Conservation (phyloP, 2,888 invertebrate species). For the Andrena hattorfiana region DNA sequence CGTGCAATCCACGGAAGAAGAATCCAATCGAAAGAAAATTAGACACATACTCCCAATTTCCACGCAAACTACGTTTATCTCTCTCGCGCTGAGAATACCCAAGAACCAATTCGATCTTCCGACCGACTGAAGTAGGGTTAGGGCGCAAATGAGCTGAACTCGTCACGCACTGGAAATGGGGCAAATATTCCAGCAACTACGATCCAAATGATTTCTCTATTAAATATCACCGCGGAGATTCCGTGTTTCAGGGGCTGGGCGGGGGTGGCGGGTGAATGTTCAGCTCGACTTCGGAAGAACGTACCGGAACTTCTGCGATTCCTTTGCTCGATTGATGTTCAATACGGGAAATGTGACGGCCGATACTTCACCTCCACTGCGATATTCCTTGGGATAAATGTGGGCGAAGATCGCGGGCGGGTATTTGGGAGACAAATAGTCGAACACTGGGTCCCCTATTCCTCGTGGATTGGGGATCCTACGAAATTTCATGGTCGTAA, state of each 20-base stretch:
- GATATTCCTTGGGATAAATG: slow-evolving; percentile 76
- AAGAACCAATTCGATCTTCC: no score
- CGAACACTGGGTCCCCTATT: slow-evolving; percentile 56
- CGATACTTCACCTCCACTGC: slow-evolving; percentile 72
- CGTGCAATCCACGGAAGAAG: no score
- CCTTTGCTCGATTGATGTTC: slow-evolving; percentile 73
- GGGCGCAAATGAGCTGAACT: background rate
- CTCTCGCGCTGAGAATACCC: no score
- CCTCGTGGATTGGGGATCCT: slow-evolving; percentile 57
- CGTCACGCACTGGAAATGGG: background rate
- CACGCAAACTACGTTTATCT: no score
- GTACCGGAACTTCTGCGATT: slow-evolving; percentile 60
- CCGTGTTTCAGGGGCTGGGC: slow-evolving; percentile 4
- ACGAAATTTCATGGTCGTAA: slow-evolving; percentile 45
- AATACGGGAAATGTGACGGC: slow-evolving; percentile 75
- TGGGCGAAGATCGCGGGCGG: slow-evolving; percentile 73
- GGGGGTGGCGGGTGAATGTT: slow-evolving; percentile 11
- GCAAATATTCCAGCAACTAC: background rate
- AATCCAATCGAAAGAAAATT: no score
- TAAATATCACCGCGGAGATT: slow-evolving; percentile 34
- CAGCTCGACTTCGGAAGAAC: slow-evolving; percentile 42
- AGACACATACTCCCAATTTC: no score
- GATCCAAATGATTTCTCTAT: slow-evolving; percentile 43
- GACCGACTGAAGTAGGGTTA: no score
- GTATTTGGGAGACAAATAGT: slow-evolving; percentile 71